phyloP scores from a whole-genome alignment of 2,797 vertebrate genomes.

The Molothrus aeneus region DNA sequence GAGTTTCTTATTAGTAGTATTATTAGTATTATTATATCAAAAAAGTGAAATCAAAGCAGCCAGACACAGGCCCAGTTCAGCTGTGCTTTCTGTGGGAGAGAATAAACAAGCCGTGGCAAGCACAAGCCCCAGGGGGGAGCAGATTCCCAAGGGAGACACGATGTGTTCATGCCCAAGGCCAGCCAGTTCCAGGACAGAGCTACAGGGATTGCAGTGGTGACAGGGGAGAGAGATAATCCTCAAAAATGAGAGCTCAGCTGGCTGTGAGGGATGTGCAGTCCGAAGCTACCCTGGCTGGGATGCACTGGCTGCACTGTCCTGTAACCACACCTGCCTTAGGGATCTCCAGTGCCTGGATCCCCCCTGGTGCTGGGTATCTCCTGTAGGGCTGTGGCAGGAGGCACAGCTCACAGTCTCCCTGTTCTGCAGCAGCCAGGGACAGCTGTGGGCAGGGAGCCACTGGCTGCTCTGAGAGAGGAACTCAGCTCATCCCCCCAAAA shows the following conservation, averaged over 20 bases:
- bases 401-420: neutral
- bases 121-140: neutral
- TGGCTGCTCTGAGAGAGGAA: neutral
- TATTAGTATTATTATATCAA: neutral
- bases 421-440: accelerated
- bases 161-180: neutral
- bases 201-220: neutral
- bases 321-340: neutral
- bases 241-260: neutral
- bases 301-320: neutral
- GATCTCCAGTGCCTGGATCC: neutral
- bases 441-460: neutral
- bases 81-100: constrained; percentile 52
- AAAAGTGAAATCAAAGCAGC: constrained; percentile 42
- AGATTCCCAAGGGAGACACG: neutral
- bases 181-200: neutral
- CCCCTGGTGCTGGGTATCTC: neutral
- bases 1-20: neutral
- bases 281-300: neutral
- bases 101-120: constrained; percentile 54
- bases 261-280: accelerated
- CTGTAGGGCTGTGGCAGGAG: neutral
- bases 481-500: neutral
- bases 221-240: neutral
- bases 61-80: constrained; percentile 26